Base-by-base conservation (phyloP, 2,797 vertebrate species). In the Pogoniulus pusillus region DNA sequence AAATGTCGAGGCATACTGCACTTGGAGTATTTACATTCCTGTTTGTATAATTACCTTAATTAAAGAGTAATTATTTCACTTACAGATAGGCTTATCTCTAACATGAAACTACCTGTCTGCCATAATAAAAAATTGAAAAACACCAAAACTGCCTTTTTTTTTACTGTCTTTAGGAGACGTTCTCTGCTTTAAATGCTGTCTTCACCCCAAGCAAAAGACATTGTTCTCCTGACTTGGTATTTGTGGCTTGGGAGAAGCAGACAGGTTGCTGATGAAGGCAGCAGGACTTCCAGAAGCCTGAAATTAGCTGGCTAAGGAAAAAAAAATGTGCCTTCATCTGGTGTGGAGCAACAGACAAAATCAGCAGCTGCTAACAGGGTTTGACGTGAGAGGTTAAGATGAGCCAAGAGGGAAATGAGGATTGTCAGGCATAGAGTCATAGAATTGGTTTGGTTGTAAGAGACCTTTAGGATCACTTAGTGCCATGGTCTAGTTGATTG, bases 21-120 rank as follows among this genome's bases (percentile, higher is more conserved):
- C 91, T 92, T 89, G 85, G 72, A 96, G 92, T 97, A 96, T 97
- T 97, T 97, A 96, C 97, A 97, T 98, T 98, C 97, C 97, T 95
- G 79, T 96, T 97, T 97, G 97, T 95, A 95, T 96, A 97, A 98
- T 97, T 97, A 97, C 95, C 96, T 97, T 97, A 97, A 97, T 97
- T 97, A 97, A 97, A 97, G 91, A 97, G 96, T 94, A 97, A 98
- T 98, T 98, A 97, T 85, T 94, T 91, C 93, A 85, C 93, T 92
- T 95, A 95, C 89, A 97, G 97, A 97, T 97, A 97, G 58, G 69
- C 96, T 96, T 96, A 97, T 96, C 97, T 82, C 91, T 78, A 95
- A 96, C 97, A 97, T 96, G 97, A 98, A 97, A 91, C 90, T 97
- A 97, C 97, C 96, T 97, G 97, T 96, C 97, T 97, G 89, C 95